A percentile compares a stretch with the other conserved stretches of the same genome.
Conservation (phyloP, 2,113 vertebrate genomes). For the Sylvietta virens region DNA sequence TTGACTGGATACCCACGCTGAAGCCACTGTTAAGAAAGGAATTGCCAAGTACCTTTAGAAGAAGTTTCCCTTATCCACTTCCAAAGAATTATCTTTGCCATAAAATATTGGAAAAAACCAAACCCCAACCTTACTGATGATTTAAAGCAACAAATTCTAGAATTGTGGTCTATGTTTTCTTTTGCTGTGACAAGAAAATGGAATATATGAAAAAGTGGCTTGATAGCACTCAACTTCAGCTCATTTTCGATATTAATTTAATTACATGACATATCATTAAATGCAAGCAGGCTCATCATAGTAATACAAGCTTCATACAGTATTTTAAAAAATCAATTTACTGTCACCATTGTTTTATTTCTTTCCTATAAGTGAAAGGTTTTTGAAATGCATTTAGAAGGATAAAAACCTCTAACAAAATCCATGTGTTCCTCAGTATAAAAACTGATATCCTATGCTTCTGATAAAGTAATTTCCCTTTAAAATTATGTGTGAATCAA, state of each 20-base stretch:
- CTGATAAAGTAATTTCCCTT: background rate
- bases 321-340: background rate
- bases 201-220: background rate
- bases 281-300: background rate
- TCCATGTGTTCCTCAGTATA: background rate
- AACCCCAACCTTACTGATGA: background rate
- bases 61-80: background rate
- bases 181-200: background rate
- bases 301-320: background rate
- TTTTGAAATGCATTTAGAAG: background rate
- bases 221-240: background rate
- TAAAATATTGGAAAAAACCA: background rate
- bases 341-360: background rate
- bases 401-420: background rate
- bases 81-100: background rate
- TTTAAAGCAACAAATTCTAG: background rate
- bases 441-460: background rate
- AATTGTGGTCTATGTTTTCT: background rate
- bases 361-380: background rate
- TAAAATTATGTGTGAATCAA: background rate
- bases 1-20: fast-evolving
- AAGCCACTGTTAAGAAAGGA: background rate
- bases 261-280: slow-evolving; percentile 19
- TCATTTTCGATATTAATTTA: slow-evolving; percentile 26
- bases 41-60: background rate